Evolutionary conservation across 2,888 invertebrate genomes (phyloP).

Genomic region (Harpagoxenus sublaevis): DNA sequence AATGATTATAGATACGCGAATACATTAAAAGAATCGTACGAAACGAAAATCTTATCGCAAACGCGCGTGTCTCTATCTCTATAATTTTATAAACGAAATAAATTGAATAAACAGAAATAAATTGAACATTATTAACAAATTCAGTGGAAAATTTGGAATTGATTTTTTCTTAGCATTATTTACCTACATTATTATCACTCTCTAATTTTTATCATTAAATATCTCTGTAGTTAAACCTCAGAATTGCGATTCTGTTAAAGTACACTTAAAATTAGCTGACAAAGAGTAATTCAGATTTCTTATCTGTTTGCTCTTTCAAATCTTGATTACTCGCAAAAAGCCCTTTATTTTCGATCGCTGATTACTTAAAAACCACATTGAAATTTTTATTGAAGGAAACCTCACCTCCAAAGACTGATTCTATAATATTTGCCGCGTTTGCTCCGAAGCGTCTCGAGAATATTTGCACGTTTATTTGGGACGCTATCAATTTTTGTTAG

Average conservation of each 20-base stretch:
- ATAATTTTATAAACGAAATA: not conserved
- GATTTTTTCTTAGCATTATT: not conserved
- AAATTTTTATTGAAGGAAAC: not conserved
- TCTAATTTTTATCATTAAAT: slow-evolving; percentile 15
- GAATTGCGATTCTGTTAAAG: slow-evolving; percentile 7
- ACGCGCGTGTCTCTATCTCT: not conserved
- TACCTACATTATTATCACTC: too few relatives aligned
- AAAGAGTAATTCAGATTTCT: not conserved
- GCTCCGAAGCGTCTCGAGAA: not conserved
- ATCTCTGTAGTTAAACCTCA: not conserved
- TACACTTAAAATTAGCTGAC: slow-evolving; percentile 1
- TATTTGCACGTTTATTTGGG: slow-evolving; percentile 14
- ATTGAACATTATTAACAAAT: not conserved
- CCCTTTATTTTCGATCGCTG: not conserved
- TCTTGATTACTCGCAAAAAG: not conserved
- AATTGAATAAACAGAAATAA: not conserved
- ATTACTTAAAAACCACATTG: not conserved
- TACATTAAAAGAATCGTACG: not conserved
- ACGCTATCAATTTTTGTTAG: slow-evolving; percentile 18
- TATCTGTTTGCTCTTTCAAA: slow-evolving; percentile 4
- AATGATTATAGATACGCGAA: not conserved
- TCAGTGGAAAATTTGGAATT: not conserved
- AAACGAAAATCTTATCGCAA: not conserved
- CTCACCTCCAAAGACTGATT: not conserved
- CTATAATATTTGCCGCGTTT: not conserved